Conservation (phyloP, 1,140 invertebrate genomes). For the Rhagoletis zephyria region DNA sequence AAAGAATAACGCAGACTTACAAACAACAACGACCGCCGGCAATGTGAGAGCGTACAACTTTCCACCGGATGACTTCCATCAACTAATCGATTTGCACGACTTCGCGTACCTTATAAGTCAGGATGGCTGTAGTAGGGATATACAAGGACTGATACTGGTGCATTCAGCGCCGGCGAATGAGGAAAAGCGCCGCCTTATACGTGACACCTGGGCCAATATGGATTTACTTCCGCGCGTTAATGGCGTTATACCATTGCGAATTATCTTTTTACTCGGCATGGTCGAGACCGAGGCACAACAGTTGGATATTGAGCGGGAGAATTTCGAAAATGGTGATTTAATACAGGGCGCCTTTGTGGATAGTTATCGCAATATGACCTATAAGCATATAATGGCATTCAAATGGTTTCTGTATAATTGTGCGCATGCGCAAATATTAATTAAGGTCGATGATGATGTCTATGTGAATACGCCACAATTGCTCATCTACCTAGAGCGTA, state of each 20-base stretch:
- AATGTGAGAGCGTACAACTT: too few relatives aligned
- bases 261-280: slow-evolving; percentile 82
- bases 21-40: too few relatives aligned
- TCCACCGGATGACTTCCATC: slow-evolving; percentile 74
- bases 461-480: slow-evolving; percentile 82
- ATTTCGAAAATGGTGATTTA: slow-evolving; percentile 79
- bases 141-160: slow-evolving; percentile 77
- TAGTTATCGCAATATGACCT: slow-evolving; percentile 88
- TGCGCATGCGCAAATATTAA: slow-evolving; percentile 80
- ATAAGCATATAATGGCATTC: slow-evolving; percentile 89
- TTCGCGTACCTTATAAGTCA: slow-evolving; percentile 78
- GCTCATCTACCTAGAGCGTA: slow-evolving; percentile 76
- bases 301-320: slow-evolving; percentile 77
- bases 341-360: slow-evolving; percentile 86
- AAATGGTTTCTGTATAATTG: slow-evolving; percentile 85
- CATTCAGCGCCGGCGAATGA: slow-evolving; percentile 81
- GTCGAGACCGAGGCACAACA: slow-evolving; percentile 73
- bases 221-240: slow-evolving; percentile 59
- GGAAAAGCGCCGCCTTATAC: slow-evolving; percentile 77
- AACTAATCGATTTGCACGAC: slow-evolving; percentile 76
- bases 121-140: slow-evolving; percentile 72
- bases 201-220: slow-evolving; percentile 80
- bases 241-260: slow-evolving; percentile 69
- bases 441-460: slow-evolving; percentile 87
- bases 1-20: too few relatives aligned